These are phyloP conservation scores for Cololabis saira DNA, from an alignment of 2,113 vertebrate species.

Conservation along the genomic window DNA sequence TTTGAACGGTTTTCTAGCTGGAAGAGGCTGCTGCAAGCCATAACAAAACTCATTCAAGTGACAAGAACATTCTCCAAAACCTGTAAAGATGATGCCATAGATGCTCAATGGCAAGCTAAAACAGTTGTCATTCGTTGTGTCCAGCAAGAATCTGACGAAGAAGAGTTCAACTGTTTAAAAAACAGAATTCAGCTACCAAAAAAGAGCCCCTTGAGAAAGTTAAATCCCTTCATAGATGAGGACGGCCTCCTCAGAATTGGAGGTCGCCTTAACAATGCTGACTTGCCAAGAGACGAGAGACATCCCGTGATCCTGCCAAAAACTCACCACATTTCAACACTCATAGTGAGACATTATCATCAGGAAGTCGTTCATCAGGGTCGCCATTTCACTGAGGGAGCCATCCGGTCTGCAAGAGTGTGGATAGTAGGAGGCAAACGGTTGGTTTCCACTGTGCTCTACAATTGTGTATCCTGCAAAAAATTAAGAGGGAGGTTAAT, in stretches of 20 bases:
- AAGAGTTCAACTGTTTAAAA: background rate
- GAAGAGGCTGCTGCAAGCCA: no score
- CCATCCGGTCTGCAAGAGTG: background rate
- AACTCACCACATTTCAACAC: background rate
- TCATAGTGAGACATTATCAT: background rate
- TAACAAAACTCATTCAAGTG: no score
- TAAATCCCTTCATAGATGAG: background rate
- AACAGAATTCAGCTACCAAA: background rate
- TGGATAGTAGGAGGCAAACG: no score
- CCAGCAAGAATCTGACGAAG: background rate
- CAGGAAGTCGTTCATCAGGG: background rate
- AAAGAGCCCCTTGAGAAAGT: background rate
- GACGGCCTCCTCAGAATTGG: background rate
- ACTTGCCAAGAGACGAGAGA: background rate
- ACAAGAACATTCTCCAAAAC: no score
- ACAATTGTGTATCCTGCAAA: no score
- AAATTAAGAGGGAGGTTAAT: no score
- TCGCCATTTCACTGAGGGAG: background rate
- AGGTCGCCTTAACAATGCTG: background rate
- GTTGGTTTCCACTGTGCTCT: no score
- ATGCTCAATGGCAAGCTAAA: no score
- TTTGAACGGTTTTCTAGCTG: no score
- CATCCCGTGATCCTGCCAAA: background rate
- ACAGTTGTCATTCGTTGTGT: background rate
- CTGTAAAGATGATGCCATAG: no score